Evolutionary conservation across 2,797 vertebrate genomes (phyloP).

Genomic region (Malurus leucopterus): DNA sequence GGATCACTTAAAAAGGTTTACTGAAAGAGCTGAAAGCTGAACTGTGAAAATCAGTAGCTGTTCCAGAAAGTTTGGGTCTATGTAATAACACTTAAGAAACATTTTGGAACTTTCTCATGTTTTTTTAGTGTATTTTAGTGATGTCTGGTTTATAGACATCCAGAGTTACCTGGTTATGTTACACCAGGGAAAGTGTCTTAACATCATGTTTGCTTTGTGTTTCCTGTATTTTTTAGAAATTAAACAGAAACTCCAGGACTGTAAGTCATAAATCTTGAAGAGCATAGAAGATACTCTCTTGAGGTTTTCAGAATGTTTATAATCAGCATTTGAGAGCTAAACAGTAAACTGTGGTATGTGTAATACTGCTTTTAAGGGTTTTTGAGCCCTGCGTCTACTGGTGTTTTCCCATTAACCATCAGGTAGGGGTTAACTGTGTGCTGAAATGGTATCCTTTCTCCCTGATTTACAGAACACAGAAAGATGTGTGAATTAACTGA

Average conservation of each 20-base stretch:
- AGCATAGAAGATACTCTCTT: background rate
- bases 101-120: accelerated
- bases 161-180: background rate
- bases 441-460: background rate
- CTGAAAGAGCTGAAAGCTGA: background rate
- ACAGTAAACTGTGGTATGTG: background rate
- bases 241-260: background rate
- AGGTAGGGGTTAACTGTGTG: background rate
- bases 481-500: background rate
- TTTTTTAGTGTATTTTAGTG: background rate
- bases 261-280: background rate
- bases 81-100: background rate
- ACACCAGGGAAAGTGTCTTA: background rate
- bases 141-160: background rate
- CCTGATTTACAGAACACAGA: background rate
- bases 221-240: background rate
- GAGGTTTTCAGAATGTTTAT: background rate
- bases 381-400: background rate
- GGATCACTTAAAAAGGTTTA: background rate
- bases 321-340: background rate
- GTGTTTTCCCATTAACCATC: background rate
- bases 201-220: background rate
- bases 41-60: background rate
- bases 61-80: background rate
- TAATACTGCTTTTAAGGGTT: background rate